Evolutionary conservation across 2,888 invertebrate species (phyloP).

Genomic region (Fabriciana adippe): DNA sequence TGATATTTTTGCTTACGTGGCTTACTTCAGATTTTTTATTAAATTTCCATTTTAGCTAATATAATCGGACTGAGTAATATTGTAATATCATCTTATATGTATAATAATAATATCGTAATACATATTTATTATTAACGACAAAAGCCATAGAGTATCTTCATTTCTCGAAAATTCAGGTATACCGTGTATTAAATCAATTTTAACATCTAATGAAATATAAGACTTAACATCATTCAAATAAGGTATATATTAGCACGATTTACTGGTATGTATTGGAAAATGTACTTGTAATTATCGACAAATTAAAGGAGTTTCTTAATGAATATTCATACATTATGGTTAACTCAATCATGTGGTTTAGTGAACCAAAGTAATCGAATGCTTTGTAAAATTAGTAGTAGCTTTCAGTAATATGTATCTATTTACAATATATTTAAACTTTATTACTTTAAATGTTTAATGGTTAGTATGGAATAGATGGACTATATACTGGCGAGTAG

Average conservation of each 20-base stretch:
- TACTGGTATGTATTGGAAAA: not conserved
- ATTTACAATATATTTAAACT: too few relatives aligned
- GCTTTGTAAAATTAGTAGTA: too few relatives aligned
- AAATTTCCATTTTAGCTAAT: too few relatives aligned
- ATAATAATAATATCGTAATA: too few relatives aligned
- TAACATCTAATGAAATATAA: not conserved
- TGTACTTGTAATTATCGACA: slow-evolving; percentile 1
- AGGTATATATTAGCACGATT: not conserved
- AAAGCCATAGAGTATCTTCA: slow-evolving; percentile 11
- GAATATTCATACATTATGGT: not conserved
- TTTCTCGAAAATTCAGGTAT: slow-evolving; percentile 1
- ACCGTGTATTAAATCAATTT: slow-evolving; percentile 2
- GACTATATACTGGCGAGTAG: too few relatives aligned
- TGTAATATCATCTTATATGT: too few relatives aligned
- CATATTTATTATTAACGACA: not conserved
- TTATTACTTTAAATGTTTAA: too few relatives aligned
- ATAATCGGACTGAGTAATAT: too few relatives aligned
- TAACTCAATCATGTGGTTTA: slow-evolving; percentile 6
- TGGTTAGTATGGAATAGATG: too few relatives aligned
- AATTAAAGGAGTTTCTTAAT: not conserved
- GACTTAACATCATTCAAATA: not conserved
- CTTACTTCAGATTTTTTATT: too few relatives aligned
- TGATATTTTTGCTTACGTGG: too few relatives aligned
- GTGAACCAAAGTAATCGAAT: not conserved
- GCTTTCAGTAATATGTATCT: too few relatives aligned